These are phyloP conservation scores for Aplocera efformata DNA, from an alignment of 2,888 invertebrate genomes.

Conservation along the genomic window DNA sequence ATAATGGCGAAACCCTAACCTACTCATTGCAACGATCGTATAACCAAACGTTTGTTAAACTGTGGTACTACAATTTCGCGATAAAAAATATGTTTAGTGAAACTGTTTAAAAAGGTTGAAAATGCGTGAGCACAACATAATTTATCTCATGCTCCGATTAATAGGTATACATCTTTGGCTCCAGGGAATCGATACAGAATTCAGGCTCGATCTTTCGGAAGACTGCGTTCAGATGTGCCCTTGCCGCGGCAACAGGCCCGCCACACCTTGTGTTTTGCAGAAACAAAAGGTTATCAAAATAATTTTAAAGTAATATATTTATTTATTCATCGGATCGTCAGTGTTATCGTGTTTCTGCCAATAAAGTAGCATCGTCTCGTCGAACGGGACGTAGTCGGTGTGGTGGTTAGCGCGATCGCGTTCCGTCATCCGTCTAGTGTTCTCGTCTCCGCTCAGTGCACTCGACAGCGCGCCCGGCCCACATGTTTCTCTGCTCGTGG, in stretches of 20 bases:
- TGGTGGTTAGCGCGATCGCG: no score
- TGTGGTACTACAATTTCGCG: no score
- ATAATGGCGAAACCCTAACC: no score
- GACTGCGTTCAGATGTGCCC: constrained; percentile 46
- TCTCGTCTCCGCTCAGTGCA: no score
- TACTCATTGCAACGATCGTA: no score
- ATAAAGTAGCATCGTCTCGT: no score
- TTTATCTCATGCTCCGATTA: neutral
- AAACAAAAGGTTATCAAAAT: neutral
- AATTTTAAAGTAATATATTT: neutral
- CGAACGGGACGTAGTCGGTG: no score
- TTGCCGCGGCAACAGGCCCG: constrained; percentile 23
- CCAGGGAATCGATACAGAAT: constrained; percentile 14
- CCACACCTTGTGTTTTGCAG: constrained; percentile 6
- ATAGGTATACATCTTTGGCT: constrained; percentile 5
- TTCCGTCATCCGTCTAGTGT: no score
- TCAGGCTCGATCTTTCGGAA: constrained; percentile 50
- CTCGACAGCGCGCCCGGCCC: constrained; percentile 21
- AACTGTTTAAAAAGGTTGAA: neutral
- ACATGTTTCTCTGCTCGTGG: constrained; percentile 46
- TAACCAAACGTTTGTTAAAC: no score
- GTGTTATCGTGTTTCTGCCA: no score
- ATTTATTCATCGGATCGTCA: no score
- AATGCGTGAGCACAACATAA: neutral
- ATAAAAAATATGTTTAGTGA: no score